A percentile compares a stretch with the other conserved stretches of the same genome.
These are phyloP conservation scores for Cirrhinus molitorella DNA, from an alignment of 2,797 vertebrate species.

Conservation along the genomic window DNA sequence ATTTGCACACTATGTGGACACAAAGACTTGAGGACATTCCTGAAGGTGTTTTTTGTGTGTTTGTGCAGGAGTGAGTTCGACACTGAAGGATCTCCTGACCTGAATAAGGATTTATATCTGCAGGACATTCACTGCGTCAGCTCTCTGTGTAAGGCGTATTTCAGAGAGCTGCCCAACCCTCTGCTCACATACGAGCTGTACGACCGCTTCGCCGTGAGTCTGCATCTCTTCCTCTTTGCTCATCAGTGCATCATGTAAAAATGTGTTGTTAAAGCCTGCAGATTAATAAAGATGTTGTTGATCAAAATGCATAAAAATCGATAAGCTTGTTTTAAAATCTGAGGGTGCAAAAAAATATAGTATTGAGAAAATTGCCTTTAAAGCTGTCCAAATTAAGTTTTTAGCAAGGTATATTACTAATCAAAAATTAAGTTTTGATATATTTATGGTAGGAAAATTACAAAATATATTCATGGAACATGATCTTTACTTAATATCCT, in stretches of 20 bases:
- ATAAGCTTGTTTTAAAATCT: no score
- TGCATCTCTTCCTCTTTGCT: background rate
- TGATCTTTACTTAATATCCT: no score
- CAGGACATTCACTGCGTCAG: conserved; percentile 97
- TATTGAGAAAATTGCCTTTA: no score
- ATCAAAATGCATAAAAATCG: background rate
- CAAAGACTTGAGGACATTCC: no score
- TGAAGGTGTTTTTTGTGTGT: background rate
- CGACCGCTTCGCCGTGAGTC: conserved; percentile 92
- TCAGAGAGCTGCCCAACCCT: conserved; percentile 93
- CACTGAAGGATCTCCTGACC: conserved; percentile 81
- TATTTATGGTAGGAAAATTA: no score
- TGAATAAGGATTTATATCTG: conserved; percentile 87
- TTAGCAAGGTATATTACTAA: no score
- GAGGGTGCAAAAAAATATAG: no score
- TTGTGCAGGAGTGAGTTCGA: conserved; percentile 90
- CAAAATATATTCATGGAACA: no score
- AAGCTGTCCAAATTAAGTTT: no score
- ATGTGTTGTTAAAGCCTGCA: background rate
- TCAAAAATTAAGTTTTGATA: no score
- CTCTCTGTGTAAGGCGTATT: conserved; percentile 94
- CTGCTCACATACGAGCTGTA: conserved; percentile 96
- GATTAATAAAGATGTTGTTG: background rate
- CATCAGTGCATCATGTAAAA: no score
- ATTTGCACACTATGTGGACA: no score